Evolutionary conservation across 2,797 vertebrate genomes (phyloP), one percentile per base, ranked within the genome.

Genomic region (Sebastes itinus): DNA sequence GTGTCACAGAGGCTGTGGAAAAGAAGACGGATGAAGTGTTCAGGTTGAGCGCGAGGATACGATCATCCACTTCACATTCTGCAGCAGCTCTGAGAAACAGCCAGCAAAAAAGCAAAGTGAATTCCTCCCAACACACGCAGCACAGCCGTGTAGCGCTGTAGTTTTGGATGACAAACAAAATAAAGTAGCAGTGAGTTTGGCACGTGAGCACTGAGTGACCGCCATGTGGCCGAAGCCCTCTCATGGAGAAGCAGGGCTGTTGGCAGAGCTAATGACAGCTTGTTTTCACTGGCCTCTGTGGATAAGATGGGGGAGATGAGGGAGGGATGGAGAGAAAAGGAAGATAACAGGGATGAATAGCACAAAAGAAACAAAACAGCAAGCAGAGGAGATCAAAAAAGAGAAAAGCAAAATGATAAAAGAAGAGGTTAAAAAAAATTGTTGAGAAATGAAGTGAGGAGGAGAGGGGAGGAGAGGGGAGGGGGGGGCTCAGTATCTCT

Each of bases 401-500:
- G n/a, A 77, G 30, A 56, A 33, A 80, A 80, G 55, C 8, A 64
- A 69, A 78, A 78, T 49, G 25, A 71, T 65, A 82, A 78, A 71
- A 73, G 11, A 68, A 16, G 18, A 74, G 35, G 55, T 69, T 38
- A 33, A 65, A 85, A 56, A 20, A 30, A 18, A 46, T 46, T 35
- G 38, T 55, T 32, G 66, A 74, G 70, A 76, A 72, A 69, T 3
- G 7, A 79, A 78, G 54, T 30, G 56, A 30, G 71, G 73, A 28
- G 69, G 67, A 13, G 23, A 28, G 81, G 58, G 81, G 12, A 25
- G 2, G 1, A 8, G 12, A 7, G 13, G 23, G 60, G 78, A 69
- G 80, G 72, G 32, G 75, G 69, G 82, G 65, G 81, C 64, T 88
- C 58, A 80, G 85, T 94, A 95, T 96, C 94, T 94, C 95, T 91